Evolutionary conservation across 2,888 invertebrate species (phyloP), one percentile per base, ranked within the genome.

Genomic region (Dynastes hyllus): DNA sequence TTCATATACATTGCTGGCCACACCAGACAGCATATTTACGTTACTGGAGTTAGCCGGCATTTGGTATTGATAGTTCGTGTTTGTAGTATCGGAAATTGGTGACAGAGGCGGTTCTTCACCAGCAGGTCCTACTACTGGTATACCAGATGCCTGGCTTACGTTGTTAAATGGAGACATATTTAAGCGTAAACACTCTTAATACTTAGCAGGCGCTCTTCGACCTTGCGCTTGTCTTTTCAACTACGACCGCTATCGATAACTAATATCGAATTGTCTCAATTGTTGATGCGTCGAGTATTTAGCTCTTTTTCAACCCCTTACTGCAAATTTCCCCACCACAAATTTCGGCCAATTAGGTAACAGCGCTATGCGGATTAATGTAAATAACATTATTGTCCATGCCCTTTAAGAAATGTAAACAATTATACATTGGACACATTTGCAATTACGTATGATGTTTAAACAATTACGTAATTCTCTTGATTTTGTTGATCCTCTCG

Each of bases 331-430:
- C 78, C 78, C 79, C 69, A 70, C 81, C 22, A 50, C 61, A 50
- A 81, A 80, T 81, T 37, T 80, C 81, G 75, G 78, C 82, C 83
- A 83, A 82, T 83, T 78, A 80, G 53, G 80, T 76, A 50, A 16
- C 11, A 51, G 16, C 9, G 22, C 45, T 27, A 51, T 50, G 2
- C 11, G 32, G 53, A 2, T 51, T 70, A 70, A 70, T 8, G 13
- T 29, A 70, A 51, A 51, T 69, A 69, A 27, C 2, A 11, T 27
- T 32, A 16, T 29, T n/a, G 29, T 11, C 70, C 29, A 70, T 13
- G 6, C 51, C 29, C 13, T 27, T 16, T 53, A 13, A 53, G 4
- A 13, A 29, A 13, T 27, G 50, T 66, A 40, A 66, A 16, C 37
- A 65, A n/a, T 2, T 65, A 11, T 37, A 0, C 32, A 32, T 32